Evolutionary conservation across 2,888 invertebrate species (phyloP).

Genomic region (Drymonia ruficornis): DNA sequence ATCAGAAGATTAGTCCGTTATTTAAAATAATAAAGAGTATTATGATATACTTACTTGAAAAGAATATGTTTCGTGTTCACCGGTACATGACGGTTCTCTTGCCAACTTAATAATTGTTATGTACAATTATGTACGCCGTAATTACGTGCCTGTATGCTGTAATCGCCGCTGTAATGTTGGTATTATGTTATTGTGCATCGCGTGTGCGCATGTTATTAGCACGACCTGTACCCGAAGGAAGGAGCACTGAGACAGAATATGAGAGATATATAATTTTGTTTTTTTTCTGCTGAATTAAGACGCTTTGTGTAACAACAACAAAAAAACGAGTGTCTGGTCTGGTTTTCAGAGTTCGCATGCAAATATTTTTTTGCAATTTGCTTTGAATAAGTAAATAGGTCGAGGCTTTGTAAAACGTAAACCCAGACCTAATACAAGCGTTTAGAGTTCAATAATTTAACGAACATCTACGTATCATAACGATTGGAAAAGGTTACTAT

Average conservation of each 20-base stretch:
- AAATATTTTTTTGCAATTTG: too few relatives aligned
- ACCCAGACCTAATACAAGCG: too few relatives aligned
- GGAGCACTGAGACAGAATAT: background rate
- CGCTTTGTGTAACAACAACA: background rate
- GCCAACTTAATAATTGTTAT: constrained; percentile 39
- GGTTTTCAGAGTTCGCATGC: too few relatives aligned
- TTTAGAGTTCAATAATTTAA: too few relatives aligned
- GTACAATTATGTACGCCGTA: constrained; percentile 36
- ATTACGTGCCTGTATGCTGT: constrained; percentile 25
- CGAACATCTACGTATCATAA: background rate
- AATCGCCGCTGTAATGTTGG: constrained; percentile 39
- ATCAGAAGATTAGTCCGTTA: too few relatives aligned
- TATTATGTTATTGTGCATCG: constrained; percentile 34
- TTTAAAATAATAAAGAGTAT: background rate
- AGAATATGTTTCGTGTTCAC: constrained; percentile 3
- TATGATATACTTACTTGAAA: background rate
- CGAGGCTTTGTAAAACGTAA: too few relatives aligned
- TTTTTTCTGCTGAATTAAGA: too few relatives aligned
- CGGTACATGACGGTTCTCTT: constrained; percentile 2
- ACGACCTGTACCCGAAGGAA: constrained; percentile 35
- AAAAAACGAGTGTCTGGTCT: background rate
- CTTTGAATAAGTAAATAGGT: too few relatives aligned
- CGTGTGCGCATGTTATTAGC: constrained; percentile 47
- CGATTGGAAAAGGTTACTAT: too few relatives aligned
- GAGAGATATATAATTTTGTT: too few relatives aligned